Base-by-base conservation (phyloP, 2,888 invertebrate genomes). In the Xestia ashworthii region DNA sequence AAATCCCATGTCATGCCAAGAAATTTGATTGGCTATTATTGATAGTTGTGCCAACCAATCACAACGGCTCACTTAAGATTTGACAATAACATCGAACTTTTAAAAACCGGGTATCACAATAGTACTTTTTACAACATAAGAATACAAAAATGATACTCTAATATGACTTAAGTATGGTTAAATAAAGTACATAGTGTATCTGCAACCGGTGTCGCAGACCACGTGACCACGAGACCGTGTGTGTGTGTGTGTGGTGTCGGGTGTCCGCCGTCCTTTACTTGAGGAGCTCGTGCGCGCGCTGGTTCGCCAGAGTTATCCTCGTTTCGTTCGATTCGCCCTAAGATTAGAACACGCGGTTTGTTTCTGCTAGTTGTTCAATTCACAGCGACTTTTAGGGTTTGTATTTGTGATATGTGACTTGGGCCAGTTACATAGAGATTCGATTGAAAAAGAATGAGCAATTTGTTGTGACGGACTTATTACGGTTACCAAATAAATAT, bases 221-320 rank as follows among this genome's bases (percentile, higher is more conserved):
- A 95, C 95, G 96, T 95, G 96, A 95, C 95, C 87, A 91, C 93
- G 96, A 95, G 96, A 95, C 95, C 86, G 91, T 93, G 92, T 92
- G 90, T 91, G 91, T 91, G 85, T 90, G 81, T 82, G 87, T 90
- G 86, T 86, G 87, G 76, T 89, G 83, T 88, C 76, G 85, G 87
- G 90, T 93, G 92, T 90, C 90, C 93, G 94, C 92, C 94, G 94
- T 84, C 91, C 95, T 97, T 97, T 98, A 98, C 98, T 99, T 99
- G 97, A 99, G 98, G 94, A 99, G 98, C 97, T 99, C 99, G 97
- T 99, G 99, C 94, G 99, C 99, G 93, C 99, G 98, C 97, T 99
- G 98, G 97, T 99, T 99, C 94, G 99, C 99, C 96, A 99, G 98
- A 96, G 98, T 98, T 98, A 99, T 99, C 97, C 99, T 98, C 93